Conservation (phyloP, 23 tunicate species). For the Ciona savignyi region DNA sequence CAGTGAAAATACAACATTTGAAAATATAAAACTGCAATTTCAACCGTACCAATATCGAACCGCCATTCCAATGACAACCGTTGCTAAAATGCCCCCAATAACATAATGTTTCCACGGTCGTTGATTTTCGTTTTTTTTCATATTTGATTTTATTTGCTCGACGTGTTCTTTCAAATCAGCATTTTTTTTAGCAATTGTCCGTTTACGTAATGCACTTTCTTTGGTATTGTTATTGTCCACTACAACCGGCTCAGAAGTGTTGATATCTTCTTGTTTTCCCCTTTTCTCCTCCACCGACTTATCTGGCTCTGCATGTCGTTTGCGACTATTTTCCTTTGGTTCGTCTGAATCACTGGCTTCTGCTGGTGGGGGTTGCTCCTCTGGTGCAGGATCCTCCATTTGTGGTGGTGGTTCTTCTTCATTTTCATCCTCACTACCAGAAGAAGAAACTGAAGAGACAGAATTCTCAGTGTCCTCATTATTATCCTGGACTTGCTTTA, state of each 20-base stretch:
- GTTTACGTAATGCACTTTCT: constrained; percentile 14
- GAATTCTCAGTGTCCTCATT: constrained; percentile 14
- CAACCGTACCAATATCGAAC: constrained; percentile 23
- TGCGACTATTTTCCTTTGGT: constrained; percentile 1
- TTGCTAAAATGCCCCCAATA: constrained; percentile 33
- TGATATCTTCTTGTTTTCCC: constrained; percentile 24
- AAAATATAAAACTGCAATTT: background rate
- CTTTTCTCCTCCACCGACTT: constrained; percentile 29
- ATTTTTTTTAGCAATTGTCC: constrained; percentile 22
- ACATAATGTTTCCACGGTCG: constrained; percentile 35
- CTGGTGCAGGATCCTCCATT: background rate
- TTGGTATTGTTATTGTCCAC: constrained; percentile 27
- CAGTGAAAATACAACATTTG: background rate
- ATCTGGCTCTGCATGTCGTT: constrained; percentile 25
- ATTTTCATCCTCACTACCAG: constrained; percentile 20
- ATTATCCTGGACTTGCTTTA: background rate
- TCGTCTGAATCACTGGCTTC: background rate
- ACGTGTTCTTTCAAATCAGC: constrained; percentile 22
- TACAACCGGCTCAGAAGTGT: background rate
- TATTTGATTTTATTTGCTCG: constrained; percentile 29
- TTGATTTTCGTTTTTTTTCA: constrained; percentile 19
- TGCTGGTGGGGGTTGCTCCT: background rate
- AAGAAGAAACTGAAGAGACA: background rate
- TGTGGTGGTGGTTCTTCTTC: constrained; percentile 12
- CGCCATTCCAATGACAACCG: constrained; percentile 28